These are phyloP conservation scores for Phylloscopus collybita DNA, from an alignment of 2,797 vertebrate genomes.

Conservation along the genomic window DNA sequence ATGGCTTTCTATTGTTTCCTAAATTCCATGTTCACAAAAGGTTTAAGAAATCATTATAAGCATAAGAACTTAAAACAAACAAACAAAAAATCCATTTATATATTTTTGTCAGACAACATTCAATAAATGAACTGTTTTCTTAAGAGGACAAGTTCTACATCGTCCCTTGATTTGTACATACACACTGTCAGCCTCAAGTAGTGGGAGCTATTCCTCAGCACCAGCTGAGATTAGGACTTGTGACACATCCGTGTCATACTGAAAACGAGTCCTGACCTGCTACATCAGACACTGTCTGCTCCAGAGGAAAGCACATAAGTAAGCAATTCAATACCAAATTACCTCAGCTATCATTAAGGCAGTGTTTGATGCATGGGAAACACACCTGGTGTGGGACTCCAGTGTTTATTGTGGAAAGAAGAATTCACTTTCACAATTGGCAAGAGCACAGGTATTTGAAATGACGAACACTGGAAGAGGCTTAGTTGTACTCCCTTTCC, in stretches of 20 bases:
- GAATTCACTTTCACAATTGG: neutral
- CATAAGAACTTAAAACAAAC: neutral
- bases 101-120: neutral
- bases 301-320: neutral
- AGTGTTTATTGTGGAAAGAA: neutral
- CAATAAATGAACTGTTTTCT: neutral
- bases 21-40: neutral
- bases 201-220: neutral
- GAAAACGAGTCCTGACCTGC: neutral
- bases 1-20: neutral
- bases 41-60: neutral
- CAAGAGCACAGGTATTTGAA: neutral
- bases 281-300: neutral
- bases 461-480: neutral
- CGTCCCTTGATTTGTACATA: neutral
- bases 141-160: neutral
- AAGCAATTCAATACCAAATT: slow-evolving; percentile 20
- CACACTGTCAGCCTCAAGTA: neutral
- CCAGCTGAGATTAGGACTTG: neutral
- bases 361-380: slow-evolving; percentile 13
- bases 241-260: neutral
- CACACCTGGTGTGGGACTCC: neutral
- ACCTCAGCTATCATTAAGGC: slow-evolving; percentile 8
- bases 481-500: neutral
- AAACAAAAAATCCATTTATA: neutral